Evolutionary conservation across 2,888 invertebrate genomes (phyloP).

Genomic region (Heterodera filipjevi): DNA sequence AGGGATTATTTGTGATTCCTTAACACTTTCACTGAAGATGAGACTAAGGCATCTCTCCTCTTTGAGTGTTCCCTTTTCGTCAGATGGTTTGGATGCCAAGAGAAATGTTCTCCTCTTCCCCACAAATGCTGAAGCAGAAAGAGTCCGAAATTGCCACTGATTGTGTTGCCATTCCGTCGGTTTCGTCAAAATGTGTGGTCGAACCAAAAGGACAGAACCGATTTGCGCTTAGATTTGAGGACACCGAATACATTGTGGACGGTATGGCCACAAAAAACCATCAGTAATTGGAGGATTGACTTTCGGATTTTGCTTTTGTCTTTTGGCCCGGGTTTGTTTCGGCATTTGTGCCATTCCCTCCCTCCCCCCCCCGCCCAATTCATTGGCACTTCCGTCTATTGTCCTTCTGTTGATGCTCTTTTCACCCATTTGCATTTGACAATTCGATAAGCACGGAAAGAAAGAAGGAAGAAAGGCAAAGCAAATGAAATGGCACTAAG

Average conservation of each 20-base stretch:
- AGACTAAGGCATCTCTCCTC: background rate
- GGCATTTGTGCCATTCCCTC: too few relatives aligned
- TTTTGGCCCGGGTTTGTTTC: too few relatives aligned
- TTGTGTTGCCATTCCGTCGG: slow-evolving; percentile 14
- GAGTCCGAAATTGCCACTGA: background rate
- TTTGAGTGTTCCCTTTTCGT: background rate
- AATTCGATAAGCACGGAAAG: slow-evolving; percentile 5
- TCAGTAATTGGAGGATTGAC: background rate
- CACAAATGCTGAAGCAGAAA: background rate
- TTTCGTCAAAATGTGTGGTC: background rate
- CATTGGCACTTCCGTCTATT: too few relatives aligned
- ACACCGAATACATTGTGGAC: slow-evolving; percentile 36
- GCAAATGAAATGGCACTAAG: background rate
- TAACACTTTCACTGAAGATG: too few relatives aligned
- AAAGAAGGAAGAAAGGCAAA: background rate
- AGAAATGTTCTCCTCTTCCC: background rate
- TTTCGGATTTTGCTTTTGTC: too few relatives aligned
- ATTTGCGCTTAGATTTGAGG: slow-evolving; percentile 10
- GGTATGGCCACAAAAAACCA: slow-evolving; percentile 1
- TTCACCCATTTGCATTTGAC: slow-evolving; percentile 12
- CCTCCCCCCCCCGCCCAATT: too few relatives aligned
- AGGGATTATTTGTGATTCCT: too few relatives aligned
- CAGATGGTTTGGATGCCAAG: slow-evolving; percentile 7
- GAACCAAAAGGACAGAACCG: slow-evolving; percentile 2
- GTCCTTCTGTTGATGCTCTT: background rate